These are phyloP conservation scores for Corvus hawaiiensis DNA, from an alignment of 2,113 vertebrate species.

Conservation along the genomic window DNA sequence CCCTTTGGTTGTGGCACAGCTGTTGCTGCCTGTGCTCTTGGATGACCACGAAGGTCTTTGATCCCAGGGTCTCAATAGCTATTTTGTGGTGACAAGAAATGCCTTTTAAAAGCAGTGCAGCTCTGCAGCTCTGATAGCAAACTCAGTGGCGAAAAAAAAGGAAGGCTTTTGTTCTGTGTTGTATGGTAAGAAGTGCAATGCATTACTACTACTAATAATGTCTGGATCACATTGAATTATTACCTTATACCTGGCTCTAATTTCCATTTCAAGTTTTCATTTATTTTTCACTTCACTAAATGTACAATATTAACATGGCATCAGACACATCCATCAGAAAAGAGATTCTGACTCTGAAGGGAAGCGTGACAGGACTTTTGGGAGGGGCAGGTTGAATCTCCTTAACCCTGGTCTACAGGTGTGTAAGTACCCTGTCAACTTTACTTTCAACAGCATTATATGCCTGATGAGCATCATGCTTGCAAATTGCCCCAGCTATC, in stretches of 20 bases:
- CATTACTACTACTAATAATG: not conserved
- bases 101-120: not conserved
- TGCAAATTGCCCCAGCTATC: conserved; percentile 3
- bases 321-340: not conserved
- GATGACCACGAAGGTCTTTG: not conserved
- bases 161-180: not conserved
- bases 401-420: not conserved
- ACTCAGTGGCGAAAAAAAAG: not conserved
- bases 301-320: not conserved
- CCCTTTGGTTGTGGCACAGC: not conserved
- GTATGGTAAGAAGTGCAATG: not conserved
- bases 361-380: not conserved
- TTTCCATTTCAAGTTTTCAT: not conserved
- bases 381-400: not conserved
- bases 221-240: not conserved
- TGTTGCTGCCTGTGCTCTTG: not conserved
- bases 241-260: not conserved
- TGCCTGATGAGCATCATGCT: not conserved
- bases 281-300: not conserved
- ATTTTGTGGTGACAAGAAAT: not conserved
- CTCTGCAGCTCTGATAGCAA: not conserved
- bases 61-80: not conserved
- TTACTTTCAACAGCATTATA: not conserved
- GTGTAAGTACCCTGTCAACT: not conserved
- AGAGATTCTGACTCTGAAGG: not conserved